Evolutionary conservation across 2,113 vertebrate genomes (phyloP).

Genomic region (Lophius piscatorius): DNA sequence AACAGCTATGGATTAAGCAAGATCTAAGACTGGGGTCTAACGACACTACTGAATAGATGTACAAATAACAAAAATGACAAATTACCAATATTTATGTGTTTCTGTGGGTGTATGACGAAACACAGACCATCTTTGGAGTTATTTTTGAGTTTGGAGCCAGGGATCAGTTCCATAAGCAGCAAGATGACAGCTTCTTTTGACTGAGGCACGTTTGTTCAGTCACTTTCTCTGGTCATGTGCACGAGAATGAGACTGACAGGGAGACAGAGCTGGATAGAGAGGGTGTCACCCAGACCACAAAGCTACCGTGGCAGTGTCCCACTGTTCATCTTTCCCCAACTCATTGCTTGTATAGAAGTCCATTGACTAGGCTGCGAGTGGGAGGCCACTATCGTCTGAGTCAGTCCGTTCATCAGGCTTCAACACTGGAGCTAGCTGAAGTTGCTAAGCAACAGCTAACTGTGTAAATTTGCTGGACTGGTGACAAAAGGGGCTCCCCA

Average conservation of each 20-base stretch:
- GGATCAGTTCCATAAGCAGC: conserved; percentile 11
- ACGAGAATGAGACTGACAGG: conserved; percentile 39
- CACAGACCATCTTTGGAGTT: background rate
- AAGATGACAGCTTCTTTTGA: conserved; percentile 30
- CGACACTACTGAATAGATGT: too few relatives aligned
- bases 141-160: conserved; percentile 14
- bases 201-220: conserved; percentile 54
- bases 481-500: conserved; percentile 60
- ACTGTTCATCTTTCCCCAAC: conserved; percentile 46
- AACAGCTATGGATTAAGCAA: too few relatives aligned
- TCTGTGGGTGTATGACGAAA: conserved; percentile 13
- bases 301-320: conserved; percentile 50
- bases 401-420: conserved; percentile 53
- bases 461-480: conserved; percentile 66
- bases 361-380: conserved; percentile 61
- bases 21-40: too few relatives aligned
- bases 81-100: too few relatives aligned
- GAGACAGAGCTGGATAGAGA: conserved; percentile 34
- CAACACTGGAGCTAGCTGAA: conserved; percentile 39
- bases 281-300: conserved; percentile 56
- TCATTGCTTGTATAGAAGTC: conserved; percentile 59
- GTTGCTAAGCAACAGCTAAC: conserved; percentile 79
- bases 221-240: conserved; percentile 56
- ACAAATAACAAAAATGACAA: background rate
- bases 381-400: conserved; percentile 57